phyloP scores from a whole-genome alignment of 2,888 invertebrate genomes.

The Protodeltote pygarga region DNA sequence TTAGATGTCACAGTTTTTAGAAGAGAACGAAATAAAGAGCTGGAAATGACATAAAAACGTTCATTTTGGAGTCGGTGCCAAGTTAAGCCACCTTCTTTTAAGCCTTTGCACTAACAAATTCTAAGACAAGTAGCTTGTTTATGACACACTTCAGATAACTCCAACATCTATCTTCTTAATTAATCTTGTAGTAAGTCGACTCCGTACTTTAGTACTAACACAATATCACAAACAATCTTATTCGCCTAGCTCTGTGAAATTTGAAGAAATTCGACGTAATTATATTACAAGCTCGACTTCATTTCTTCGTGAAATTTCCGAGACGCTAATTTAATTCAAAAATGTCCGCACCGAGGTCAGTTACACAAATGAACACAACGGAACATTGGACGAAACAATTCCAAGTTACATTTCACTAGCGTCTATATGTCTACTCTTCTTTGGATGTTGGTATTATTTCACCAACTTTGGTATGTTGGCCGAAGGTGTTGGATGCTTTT shows the following conservation, averaged over 20 bases:
- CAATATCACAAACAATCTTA: slow-evolving; percentile 34
- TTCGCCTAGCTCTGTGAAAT: slow-evolving; percentile 16
- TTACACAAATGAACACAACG: slow-evolving; percentile 42
- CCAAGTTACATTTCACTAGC: slow-evolving; percentile 38
- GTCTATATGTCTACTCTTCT: slow-evolving; percentile 29
- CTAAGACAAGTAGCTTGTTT: too few relatives aligned
- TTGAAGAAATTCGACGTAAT: slow-evolving; percentile 37
- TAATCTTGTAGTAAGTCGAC: not conserved
- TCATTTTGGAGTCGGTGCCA: too few relatives aligned
- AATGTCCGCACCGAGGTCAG: slow-evolving; percentile 33
- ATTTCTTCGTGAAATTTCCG: slow-evolving; percentile 38
- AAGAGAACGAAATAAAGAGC: too few relatives aligned
- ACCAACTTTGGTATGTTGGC: slow-evolving; percentile 11
- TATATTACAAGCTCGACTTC: slow-evolving; percentile 40
- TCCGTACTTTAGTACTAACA: slow-evolving; percentile 7
- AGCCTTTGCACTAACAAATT: too few relatives aligned
- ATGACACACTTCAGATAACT: not conserved
- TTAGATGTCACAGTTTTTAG: too few relatives aligned
- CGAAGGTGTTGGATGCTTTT: too few relatives aligned
- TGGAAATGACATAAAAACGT: too few relatives aligned
- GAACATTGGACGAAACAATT: slow-evolving; percentile 46
- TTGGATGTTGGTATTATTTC: slow-evolving; percentile 3
- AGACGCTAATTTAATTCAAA: slow-evolving; percentile 39
- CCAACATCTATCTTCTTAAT: too few relatives aligned
- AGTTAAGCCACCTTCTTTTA: too few relatives aligned